Percentiles rank a stretch among this genome's conserved stretches.
Evolutionary conservation across 2,113 vertebrate species (phyloP).

Genomic region (Psittacula cyanocephala): DNA sequence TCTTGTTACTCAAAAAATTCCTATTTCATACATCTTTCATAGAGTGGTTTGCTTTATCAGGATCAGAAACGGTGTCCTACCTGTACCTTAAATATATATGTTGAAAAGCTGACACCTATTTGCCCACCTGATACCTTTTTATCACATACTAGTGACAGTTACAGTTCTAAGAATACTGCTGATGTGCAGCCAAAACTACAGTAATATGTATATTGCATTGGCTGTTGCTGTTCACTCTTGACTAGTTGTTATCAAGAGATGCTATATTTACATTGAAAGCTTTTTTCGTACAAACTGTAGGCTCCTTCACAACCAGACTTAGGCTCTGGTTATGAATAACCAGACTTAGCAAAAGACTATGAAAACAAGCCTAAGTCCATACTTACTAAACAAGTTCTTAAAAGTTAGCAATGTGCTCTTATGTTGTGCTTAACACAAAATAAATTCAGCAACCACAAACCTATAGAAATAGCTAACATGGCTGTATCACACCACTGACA

Average conservation of each 20-base stretch:
- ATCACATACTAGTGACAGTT: background rate
- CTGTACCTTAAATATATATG: background rate
- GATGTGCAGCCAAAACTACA: background rate
- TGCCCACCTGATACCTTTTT: background rate
- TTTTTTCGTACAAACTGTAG: background rate
- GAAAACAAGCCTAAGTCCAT: background rate
- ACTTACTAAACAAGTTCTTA: background rate
- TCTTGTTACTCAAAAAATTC: background rate
- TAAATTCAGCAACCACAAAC: background rate
- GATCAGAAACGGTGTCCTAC: background rate
- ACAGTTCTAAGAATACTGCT: background rate
- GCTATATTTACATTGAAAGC: background rate
- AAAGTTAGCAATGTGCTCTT: background rate
- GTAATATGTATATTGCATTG: background rate
- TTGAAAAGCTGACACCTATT: background rate
- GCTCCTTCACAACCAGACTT: background rate
- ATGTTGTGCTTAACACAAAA: background rate
- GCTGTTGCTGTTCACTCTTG: background rate
- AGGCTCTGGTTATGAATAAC: background rate
- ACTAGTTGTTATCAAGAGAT: background rate
- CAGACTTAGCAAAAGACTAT: background rate
- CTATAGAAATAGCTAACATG: background rate
- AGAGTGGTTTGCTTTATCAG: background rate
- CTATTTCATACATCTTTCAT: background rate
- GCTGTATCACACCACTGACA: background rate